phyloP scores from a whole-genome alignment of 2,113 vertebrate species.

The Perca schrenkii region DNA sequence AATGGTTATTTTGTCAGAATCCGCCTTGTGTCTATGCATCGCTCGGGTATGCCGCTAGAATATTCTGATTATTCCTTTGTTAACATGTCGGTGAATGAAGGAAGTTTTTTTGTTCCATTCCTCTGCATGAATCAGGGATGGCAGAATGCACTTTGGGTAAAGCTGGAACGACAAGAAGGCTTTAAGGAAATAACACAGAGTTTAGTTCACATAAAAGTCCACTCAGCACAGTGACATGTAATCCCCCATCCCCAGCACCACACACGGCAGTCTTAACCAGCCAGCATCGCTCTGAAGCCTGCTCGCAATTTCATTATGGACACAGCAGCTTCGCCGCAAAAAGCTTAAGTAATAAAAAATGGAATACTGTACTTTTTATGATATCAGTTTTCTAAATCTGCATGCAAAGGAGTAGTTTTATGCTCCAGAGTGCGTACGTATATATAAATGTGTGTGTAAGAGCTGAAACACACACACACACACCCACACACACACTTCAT shows the following conservation, averaged over 20 bases:
- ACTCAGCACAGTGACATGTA: constrained; percentile 55
- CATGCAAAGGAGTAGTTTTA: constrained; percentile 70
- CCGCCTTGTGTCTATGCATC: constrained; percentile 75
- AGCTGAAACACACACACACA: background rate
- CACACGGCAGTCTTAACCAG: constrained; percentile 38
- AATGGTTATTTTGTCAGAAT: constrained; percentile 36
- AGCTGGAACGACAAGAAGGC: constrained; percentile 31
- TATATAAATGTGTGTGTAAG: too few species aligned
- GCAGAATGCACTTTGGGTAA: constrained; percentile 63
- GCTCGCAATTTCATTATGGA: constrained; percentile 24
- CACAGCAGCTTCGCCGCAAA: constrained; percentile 35
- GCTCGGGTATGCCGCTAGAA: constrained; percentile 25
- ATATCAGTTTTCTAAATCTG: constrained; percentile 51
- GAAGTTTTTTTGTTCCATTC: constrained; percentile 15
- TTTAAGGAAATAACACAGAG: constrained; percentile 37
- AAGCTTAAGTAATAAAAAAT: constrained; percentile 57
- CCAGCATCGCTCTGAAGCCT: background rate
- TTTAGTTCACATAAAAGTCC: constrained; percentile 50
- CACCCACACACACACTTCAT: constrained; percentile 1
- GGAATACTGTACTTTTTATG: constrained; percentile 48
- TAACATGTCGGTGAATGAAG: constrained; percentile 6
- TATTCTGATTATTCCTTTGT: constrained; percentile 15
- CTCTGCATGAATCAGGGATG: constrained; percentile 70
- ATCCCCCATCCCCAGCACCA: constrained; percentile 38
- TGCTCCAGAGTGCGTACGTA: constrained; percentile 38